Conservation (phyloP, 64 coral and sea anemone genomes). For the Stylophora pistillata region DNA sequence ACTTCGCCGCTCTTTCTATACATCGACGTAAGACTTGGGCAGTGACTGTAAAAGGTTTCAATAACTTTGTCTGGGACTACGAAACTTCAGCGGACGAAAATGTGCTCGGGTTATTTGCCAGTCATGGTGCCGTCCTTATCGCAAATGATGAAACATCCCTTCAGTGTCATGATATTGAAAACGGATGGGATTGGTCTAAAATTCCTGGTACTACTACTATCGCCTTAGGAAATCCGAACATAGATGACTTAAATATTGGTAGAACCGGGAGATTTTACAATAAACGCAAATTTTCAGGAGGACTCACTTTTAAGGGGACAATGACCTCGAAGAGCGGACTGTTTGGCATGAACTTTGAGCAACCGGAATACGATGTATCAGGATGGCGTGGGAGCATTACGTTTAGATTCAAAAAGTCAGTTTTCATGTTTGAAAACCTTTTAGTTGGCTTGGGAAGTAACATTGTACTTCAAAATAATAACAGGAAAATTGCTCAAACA, state of each 20-base stretch:
- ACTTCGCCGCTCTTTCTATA: constrained; percentile 67
- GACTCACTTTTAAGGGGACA: constrained; percentile 37
- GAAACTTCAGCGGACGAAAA: constrained; percentile 59
- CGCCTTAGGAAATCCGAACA: background rate
- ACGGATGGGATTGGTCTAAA: constrained; percentile 89
- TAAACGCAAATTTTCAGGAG: constrained; percentile 27
- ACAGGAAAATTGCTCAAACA: constrained; percentile 13
- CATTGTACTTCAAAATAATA: constrained; percentile 11
- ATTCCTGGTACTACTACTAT: constrained; percentile 81
- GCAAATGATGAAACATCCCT: constrained; percentile 59
- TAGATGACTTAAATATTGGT: constrained; percentile 32
- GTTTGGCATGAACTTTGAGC: constrained; percentile 80
- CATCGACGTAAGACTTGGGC: constrained; percentile 73
- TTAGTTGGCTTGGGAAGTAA: constrained; percentile 67
- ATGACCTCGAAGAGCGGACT: constrained; percentile 36
- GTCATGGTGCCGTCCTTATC: constrained; percentile 74
- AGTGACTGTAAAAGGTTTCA: constrained; percentile 77
- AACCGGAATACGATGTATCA: constrained; percentile 42
- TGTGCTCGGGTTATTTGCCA: constrained; percentile 64
- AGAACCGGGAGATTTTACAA: constrained; percentile 41
- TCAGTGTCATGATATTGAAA: constrained; percentile 46
- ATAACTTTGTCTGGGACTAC: constrained; percentile 58
- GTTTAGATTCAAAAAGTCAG: constrained; percentile 78
- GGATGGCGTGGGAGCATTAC: background rate
- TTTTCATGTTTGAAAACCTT: constrained; percentile 71